A percentile compares a stretch with the other conserved stretches of the same genome.
Conservation (phyloP, 2,113 vertebrate species). For the Malurus elegans region DNA sequence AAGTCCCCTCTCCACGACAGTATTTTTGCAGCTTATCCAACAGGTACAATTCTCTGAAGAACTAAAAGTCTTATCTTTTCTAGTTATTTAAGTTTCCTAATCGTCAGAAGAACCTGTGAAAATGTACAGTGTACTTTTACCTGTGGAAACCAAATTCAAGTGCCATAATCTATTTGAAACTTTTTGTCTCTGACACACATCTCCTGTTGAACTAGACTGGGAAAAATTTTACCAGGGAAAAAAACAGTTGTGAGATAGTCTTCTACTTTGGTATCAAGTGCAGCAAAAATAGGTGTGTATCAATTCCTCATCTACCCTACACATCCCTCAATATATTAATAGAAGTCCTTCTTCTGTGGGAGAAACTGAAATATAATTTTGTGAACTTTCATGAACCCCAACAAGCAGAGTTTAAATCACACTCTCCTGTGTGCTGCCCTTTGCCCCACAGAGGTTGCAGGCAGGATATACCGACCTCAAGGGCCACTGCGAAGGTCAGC, state of each 20-base stretch:
- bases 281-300: not conserved
- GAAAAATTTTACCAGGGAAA: not conserved
- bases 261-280: not conserved
- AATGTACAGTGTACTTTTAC: not conserved
- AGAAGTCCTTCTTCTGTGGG: not conserved
- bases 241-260: not conserved
- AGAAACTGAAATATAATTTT: not conserved
- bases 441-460: not conserved
- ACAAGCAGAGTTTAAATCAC: not conserved
- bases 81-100: not conserved
- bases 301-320: not conserved
- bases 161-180: not conserved
- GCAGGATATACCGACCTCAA: not conserved
- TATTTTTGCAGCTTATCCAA: not conserved
- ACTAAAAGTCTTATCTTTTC: not conserved
- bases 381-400: not conserved
- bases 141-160: not conserved
- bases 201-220: not conserved
- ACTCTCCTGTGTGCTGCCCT: not conserved
- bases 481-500: not conserved
- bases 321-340: not conserved
- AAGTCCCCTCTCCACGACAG: not conserved
- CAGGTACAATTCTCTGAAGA: not conserved
- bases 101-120: not conserved
- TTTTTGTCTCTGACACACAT: not conserved